Evolutionary conservation across 1,140 invertebrate species (phyloP), one percentile per base, ranked within the genome.

Genomic region (Rhopalosiphum maidis): DNA sequence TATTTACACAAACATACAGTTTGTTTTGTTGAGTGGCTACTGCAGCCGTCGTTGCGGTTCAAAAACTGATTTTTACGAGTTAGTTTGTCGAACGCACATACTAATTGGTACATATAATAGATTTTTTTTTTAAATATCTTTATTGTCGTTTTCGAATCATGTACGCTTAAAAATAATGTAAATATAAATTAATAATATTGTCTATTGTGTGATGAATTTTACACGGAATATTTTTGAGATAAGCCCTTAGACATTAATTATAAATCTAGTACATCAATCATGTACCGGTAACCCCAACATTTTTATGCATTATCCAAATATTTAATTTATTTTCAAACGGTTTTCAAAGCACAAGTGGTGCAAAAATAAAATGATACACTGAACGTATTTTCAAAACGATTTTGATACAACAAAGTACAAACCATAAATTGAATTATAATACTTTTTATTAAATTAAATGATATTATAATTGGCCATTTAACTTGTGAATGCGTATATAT

Each of bases 391-490:
- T 30, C 9, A 25, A 86, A 41, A 86, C 37, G 23, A 41, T 86
- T 86, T 86, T 86, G 23, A 37, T 41, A 86, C 23, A 86, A 86
- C 83, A 86, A 77, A n/a, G 60, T n/a, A n/a, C 60, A 77, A 30
- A 43, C 41, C 83, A 86, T 41, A 41, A 25, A 86, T 86, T 8
- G 37, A 86, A 43, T 43, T n/a, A n/a, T 77, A 77, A 77, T 77
- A 77, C n/a, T n/a, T 23, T 41, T 23, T 41, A 43, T 43, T 25
- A 86, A 43, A 86, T 25, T 0, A 30, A 41, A 43, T 43, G 9
- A 43, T 85, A 43, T 85, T 85, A 85, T 85, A 85, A 85, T 85
- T 85, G 83, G 23, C 8, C 23, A 18, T 37, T 85, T 41, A 22
- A 85, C 60, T 35, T 4, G 30, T n/a, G 60, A n/a, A 3, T 21